These are phyloP conservation scores for Apistogramma diplotaenia DNA, from an alignment of 2,113 vertebrate genomes.

Conservation along the genomic window DNA sequence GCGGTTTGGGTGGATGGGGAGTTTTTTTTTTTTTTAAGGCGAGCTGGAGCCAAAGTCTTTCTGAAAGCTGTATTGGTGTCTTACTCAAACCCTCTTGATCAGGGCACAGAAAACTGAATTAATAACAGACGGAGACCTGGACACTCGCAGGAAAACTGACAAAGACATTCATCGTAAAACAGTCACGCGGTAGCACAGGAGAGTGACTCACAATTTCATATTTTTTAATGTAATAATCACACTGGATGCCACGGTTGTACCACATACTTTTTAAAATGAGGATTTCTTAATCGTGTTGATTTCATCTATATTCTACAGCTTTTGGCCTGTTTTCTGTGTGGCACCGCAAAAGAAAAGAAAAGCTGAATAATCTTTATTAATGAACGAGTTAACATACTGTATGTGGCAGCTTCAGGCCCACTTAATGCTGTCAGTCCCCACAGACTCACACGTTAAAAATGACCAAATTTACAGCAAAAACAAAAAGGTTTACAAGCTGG, in stretches of 20 bases:
- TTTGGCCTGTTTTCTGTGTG: background rate
- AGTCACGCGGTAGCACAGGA: background rate
- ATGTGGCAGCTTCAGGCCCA: no score
- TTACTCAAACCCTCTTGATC: constrained; percentile 56
- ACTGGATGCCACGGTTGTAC: background rate
- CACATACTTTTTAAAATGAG: accelerated
- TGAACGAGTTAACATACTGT: no score
- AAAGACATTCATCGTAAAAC: background rate
- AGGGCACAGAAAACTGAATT: constrained; percentile 15
- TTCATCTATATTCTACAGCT: background rate
- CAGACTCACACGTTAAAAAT: no score
- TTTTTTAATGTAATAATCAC: background rate
- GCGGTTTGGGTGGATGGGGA: constrained; percentile 69
- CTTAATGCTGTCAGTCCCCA: background rate
- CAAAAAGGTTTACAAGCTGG: no score
- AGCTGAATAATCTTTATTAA: no score
- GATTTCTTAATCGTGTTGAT: background rate
- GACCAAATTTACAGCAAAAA: no score
- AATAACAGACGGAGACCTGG: constrained; percentile 1
- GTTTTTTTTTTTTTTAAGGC: constrained; percentile 63
- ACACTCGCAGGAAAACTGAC: background rate
- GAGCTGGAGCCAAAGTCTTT: constrained; percentile 35
- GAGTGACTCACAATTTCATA: background rate
- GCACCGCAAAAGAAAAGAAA: accelerated
- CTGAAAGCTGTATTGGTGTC: constrained; percentile 50